Percentiles rank a stretch among this genome's conserved stretches.
Conservation (phyloP, 2,888 invertebrate species). For the Heliothis peltigera region DNA sequence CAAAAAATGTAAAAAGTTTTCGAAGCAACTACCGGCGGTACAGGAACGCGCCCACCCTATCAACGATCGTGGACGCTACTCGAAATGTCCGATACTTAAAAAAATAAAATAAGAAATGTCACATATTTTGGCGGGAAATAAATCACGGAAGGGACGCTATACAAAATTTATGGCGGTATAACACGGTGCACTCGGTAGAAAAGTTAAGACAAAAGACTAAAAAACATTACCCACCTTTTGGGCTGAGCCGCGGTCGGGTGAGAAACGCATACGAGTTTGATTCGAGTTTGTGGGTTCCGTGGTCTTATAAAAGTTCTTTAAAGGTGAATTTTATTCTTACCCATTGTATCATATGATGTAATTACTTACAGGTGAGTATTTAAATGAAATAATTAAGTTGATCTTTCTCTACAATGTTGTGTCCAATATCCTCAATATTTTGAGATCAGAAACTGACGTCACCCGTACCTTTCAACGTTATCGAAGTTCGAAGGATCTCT, state of each 20-base stretch:
- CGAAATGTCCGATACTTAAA: slow-evolving; percentile 85
- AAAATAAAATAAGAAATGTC: slow-evolving; percentile 76
- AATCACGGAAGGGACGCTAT: slow-evolving; percentile 87
- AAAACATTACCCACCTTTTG: slow-evolving; percentile 41
- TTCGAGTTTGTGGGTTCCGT: slow-evolving; percentile 54
- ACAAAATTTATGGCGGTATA: slow-evolving; percentile 87
- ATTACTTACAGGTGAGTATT: neutral
- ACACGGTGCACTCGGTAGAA: slow-evolving; percentile 78
- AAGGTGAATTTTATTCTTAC: neutral
- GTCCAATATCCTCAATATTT: neutral
- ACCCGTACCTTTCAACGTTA: slow-evolving; percentile 1
- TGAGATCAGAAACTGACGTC: slow-evolving; percentile 1
- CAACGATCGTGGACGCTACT: slow-evolving; percentile 88
- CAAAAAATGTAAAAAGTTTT: slow-evolving; percentile 76
- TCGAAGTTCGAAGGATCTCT: slow-evolving; percentile 50
- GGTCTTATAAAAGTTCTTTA: slow-evolving; percentile 46
- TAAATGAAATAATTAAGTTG: neutral
- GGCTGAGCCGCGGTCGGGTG: neutral
- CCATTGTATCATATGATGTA: neutral
- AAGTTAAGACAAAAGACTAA: slow-evolving; percentile 75
- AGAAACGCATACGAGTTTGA: slow-evolving; percentile 46
- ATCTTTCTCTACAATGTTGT: neutral
- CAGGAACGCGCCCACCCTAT: slow-evolving; percentile 85
- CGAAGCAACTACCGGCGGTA: slow-evolving; percentile 86
- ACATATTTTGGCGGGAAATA: slow-evolving; percentile 89